Percentiles rank a stretch among this genome's conserved stretches.
phyloP scores from a whole-genome alignment of 2,113 vertebrate genomes.

The Silurus glanis region DNA sequence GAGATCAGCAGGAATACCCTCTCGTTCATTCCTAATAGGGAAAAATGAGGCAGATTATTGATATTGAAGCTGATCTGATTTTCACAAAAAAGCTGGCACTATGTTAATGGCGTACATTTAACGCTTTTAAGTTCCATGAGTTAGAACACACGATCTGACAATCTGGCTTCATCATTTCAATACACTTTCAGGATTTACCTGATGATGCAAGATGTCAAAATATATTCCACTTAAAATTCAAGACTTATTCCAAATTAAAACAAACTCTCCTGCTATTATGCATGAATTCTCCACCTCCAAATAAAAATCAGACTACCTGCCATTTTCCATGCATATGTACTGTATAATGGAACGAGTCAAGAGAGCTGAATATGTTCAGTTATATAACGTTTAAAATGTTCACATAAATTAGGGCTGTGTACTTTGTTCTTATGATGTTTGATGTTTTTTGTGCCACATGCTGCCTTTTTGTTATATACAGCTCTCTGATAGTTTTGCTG shows the following conservation, averaged over 20 bases:
- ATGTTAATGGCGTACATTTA: too few species aligned
- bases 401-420: not conserved
- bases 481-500: slow-evolving; percentile 25
- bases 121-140: not conserved
- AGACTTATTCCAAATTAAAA: not conserved
- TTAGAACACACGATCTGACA: not conserved
- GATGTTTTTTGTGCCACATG: not conserved
- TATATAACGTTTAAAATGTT: not conserved
- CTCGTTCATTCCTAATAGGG: slow-evolving; percentile 83
- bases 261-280: not conserved
- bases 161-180: not conserved
- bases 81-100: too few species aligned
- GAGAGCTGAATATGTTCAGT: not conserved
- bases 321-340: not conserved
- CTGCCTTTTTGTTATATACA: not conserved
- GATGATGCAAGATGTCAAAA: not conserved
- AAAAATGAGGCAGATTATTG: not conserved
- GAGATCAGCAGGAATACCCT: slow-evolving; percentile 90
- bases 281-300: not conserved
- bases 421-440: not conserved
- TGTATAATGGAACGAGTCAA: not conserved
- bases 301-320: not conserved
- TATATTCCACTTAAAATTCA: not conserved
- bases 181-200: not conserved
- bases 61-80: not conserved